Base-by-base conservation (phyloP, 2,113 vertebrate species). In the Salvelinus fontinalis region DNA sequence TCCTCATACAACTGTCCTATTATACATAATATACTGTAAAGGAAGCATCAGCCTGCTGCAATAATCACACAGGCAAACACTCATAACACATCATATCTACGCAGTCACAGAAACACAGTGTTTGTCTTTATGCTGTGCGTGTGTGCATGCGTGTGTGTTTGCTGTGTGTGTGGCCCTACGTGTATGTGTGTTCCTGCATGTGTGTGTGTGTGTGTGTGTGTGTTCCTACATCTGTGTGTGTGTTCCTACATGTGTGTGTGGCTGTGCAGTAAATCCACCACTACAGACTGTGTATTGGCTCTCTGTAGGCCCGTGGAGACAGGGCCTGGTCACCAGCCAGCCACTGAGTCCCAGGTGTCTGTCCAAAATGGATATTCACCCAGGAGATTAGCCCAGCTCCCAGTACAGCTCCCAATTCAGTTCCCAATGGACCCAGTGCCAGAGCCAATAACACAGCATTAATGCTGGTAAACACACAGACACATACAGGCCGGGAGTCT, bases 321-420 rank as follows among this genome's bases (percentile, higher is more conserved):
- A 22, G 67, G 64, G 48, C 16, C 69, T 39, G 73, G 65, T 78
- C 44, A 14, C 44, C 68, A 54, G 62, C 62, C 76, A 80, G 85
- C 90, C 82, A 79, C 88, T 85, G 91, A 89, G 92, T 92, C 94
- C 92, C 95, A 95, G 94, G 93, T 95, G 95, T 94, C 88, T 80
- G 90, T 90, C 89, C 90, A 91, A 93, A 92, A 95, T 94, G 92
- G 94, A 95, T 95, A 96, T 95, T 95, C 95, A 89, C 81, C 81
- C 81, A 60, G 66, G 31, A 57, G 89, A 94, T 90, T 91, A 93
- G 93, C 90, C 83, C 82, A 72, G 87, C 85, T 92, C 91, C 57
- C 57, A 16, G n/a, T n/a, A 9, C 57, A 60, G n/a, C 57, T 11
- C 13, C 64, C 26, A 14, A 14, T n/a, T 20, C 57, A 60, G n/a